Percentiles rank a stretch among this genome's conserved stretches.
Evolutionary conservation across 2,113 vertebrate genomes (phyloP).

Genomic region (Synchiropus splendidus): DNA sequence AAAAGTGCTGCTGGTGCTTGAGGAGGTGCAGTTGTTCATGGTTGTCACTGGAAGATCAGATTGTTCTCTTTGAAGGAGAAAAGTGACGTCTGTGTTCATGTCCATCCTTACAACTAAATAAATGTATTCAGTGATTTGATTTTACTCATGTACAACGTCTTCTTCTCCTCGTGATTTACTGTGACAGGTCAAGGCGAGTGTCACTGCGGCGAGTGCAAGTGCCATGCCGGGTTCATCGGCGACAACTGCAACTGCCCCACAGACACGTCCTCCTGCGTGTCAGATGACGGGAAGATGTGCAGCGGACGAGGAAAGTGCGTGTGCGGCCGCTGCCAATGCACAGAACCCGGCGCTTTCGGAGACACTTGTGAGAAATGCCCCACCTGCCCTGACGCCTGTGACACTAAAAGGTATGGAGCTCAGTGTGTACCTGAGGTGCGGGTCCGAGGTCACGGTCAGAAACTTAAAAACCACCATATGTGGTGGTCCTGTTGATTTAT

Average conservation of each 20-base stretch:
- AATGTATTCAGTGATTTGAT: too few relatives aligned
- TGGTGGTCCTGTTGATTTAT: too few relatives aligned
- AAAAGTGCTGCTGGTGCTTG: neutral
- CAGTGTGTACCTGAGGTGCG: too few relatives aligned
- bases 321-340: slow-evolving; percentile 86
- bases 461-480: too few relatives aligned
- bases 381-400: slow-evolving; percentile 88
- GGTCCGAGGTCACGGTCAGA: too few relatives aligned
- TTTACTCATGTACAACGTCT: too few relatives aligned
- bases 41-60: neutral
- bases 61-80: too few relatives aligned
- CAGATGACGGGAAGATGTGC: slow-evolving; percentile 83
- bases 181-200: slow-evolving; percentile 87
- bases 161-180: neutral
- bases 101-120: too few relatives aligned
- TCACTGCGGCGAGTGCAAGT: slow-evolving; percentile 93
- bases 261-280: slow-evolving; percentile 68
- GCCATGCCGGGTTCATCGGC: slow-evolving; percentile 80
- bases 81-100: too few relatives aligned
- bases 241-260: slow-evolving; percentile 97
- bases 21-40: neutral
- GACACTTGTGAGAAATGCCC: slow-evolving; percentile 91
- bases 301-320: slow-evolving; percentile 78
- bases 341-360: slow-evolving; percentile 85
- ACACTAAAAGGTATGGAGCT: slow-evolving; percentile 78